A percentile compares a stretch with the other conserved stretches of the same genome.
Evolutionary conservation across 1,140 invertebrate species (phyloP).

Genomic region (Macrosteles quadrilineatus): DNA sequence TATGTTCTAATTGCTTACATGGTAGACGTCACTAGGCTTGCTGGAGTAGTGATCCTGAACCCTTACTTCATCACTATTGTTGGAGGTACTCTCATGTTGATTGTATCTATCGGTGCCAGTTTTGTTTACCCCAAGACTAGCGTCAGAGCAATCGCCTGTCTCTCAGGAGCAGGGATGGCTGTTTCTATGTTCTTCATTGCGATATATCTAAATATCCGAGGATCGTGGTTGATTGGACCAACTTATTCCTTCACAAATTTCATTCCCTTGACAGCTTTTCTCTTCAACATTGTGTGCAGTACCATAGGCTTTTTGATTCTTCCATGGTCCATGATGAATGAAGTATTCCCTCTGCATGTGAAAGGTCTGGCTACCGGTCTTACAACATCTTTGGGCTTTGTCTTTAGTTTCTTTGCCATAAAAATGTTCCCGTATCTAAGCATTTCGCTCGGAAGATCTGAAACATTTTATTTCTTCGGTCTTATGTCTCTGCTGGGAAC

Average conservation of each 20-base stretch:
- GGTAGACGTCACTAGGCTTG: conserved; percentile 57
- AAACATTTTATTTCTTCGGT: conserved; percentile 72
- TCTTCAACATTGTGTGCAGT: conserved; percentile 57
- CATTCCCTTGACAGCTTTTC: conserved; percentile 53
- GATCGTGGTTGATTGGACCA: background rate
- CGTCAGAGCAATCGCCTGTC: conserved; percentile 53
- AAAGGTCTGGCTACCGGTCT: conserved; percentile 63
- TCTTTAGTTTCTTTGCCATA: conserved; percentile 71
- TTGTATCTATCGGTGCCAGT: conserved; percentile 53
- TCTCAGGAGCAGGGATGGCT: conserved; percentile 59
- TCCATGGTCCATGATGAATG: conserved; percentile 64
- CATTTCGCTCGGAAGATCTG: conserved; percentile 57
- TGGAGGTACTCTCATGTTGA: conserved; percentile 56
- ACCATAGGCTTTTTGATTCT: conserved; percentile 59
- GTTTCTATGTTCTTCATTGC: conserved; percentile 56
- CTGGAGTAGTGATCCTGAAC: conserved; percentile 51
- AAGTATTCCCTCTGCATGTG: conserved; percentile 51
- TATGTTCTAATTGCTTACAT: conserved; percentile 71
- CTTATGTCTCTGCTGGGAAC: conserved; percentile 64
- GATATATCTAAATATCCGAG: conserved; percentile 48
- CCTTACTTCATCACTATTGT: conserved; percentile 48
- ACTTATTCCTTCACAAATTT: conserved; percentile 46
- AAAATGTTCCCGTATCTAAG: conserved; percentile 69
- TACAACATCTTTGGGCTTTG: conserved; percentile 65
- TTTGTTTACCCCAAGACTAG: conserved; percentile 58